Evolutionary conservation across 35 echinoderm and acorn worm species (phyloP).

Genomic region (Holothuria glaberrima): DNA sequence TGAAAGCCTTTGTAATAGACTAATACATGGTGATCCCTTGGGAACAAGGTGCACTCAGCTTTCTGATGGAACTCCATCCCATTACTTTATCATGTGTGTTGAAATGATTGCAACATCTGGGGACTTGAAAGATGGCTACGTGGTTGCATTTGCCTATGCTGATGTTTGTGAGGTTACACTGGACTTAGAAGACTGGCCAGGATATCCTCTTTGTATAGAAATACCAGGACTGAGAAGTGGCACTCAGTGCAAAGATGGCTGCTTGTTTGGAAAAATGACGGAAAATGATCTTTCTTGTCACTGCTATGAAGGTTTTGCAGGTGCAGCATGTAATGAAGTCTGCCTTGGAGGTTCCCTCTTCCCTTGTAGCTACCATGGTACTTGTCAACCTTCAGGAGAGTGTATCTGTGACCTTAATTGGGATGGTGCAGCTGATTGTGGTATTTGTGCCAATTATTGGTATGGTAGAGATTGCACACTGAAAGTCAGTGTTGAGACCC

Average conservation of each 20-base stretch:
- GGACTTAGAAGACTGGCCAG: constrained; percentile 77
- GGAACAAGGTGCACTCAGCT: constrained; percentile 53
- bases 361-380: constrained; percentile 71
- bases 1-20: constrained; percentile 31
- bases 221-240: constrained; percentile 67
- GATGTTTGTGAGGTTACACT: constrained; percentile 79
- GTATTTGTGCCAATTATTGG: constrained; percentile 62
- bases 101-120: constrained; percentile 59
- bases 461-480: constrained; percentile 81
- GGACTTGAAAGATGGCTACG: constrained; percentile 61
- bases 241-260: constrained; percentile 70
- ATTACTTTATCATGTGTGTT: constrained; percentile 75
- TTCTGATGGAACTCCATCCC: constrained; percentile 40
- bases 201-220: constrained; percentile 69
- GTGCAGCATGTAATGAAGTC: constrained; percentile 59
- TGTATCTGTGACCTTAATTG: constrained; percentile 89
- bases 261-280: constrained; percentile 67
- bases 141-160: constrained; percentile 80
- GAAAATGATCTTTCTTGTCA: constrained; percentile 29
- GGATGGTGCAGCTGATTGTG: constrained; percentile 67
- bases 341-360: constrained; percentile 70
- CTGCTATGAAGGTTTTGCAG: constrained; percentile 76
- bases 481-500: neutral
- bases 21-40: constrained; percentile 59
- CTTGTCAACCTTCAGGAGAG: constrained; percentile 39